Conservation (phyloP, 2,797 vertebrate species). For the Philypnodon macrostomus region DNA sequence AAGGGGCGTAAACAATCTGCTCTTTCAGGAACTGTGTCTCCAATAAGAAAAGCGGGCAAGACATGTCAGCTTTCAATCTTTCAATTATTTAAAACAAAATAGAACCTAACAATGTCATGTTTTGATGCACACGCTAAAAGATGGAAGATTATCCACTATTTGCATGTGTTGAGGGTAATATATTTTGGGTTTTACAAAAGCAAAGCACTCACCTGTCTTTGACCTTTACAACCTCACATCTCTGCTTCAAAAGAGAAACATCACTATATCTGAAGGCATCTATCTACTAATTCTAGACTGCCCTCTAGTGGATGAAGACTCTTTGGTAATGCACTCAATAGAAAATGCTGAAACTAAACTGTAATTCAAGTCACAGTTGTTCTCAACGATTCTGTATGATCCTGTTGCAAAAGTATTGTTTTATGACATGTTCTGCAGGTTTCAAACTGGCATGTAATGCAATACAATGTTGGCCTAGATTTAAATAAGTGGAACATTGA, state of each 20-base stretch:
- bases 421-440: no score
- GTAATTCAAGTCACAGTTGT: no score
- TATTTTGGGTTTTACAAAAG: neutral
- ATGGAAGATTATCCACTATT: neutral
- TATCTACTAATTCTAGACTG: conserved; percentile 20
- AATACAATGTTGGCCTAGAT: no score
- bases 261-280: neutral
- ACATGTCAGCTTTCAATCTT: neutral
- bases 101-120: no score
- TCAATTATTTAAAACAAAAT: no score
- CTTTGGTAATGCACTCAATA: neutral
- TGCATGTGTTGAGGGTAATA: conserved; percentile 4
- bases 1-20: conserved; percentile 50
- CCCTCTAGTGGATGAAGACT: conserved; percentile 56
- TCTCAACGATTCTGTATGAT: no score
- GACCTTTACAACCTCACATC: conserved; percentile 24
- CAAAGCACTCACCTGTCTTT: conserved; percentile 14
- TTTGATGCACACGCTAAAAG: neutral
- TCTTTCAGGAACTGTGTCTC: conserved; percentile 1
- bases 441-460: no score
- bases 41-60: conserved; percentile 11
- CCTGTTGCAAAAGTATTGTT: no score
- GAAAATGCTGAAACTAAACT: no score
- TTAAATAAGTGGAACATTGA: no score
- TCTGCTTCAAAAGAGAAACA: neutral